Percentiles rank a stretch among this genome's conserved stretches.
These are phyloP conservation scores for Syngnathus typhle DNA, from an alignment of 2,113 vertebrate species.

Conservation along the genomic window DNA sequence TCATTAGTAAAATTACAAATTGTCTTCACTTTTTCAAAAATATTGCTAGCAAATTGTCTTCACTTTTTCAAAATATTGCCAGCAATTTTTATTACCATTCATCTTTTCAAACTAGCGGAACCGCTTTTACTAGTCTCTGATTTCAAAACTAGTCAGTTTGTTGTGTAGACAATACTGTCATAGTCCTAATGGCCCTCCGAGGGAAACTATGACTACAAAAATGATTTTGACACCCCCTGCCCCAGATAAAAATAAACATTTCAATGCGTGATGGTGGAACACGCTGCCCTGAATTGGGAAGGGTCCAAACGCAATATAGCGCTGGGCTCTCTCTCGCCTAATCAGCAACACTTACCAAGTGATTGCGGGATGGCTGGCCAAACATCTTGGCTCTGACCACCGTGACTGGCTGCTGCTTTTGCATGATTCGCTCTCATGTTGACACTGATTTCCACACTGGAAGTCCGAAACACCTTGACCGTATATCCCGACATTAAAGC, in stretches of 20 bases:
- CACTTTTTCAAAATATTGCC: too few relatives aligned
- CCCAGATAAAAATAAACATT: not conserved
- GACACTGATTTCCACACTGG: constrained; percentile 66
- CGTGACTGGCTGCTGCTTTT: constrained; percentile 70
- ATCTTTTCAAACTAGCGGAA: too few relatives aligned
- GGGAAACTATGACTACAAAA: too few relatives aligned
- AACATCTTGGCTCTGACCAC: constrained; percentile 65
- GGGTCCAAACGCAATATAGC: constrained; percentile 31
- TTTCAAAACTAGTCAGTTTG: too few relatives aligned
- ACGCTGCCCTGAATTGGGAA: constrained; percentile 16
- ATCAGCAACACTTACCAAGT: constrained; percentile 54
- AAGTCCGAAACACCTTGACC: constrained; percentile 74
- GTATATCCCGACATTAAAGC: constrained; percentile 20
- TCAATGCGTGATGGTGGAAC: constrained; percentile 23
- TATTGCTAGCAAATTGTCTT: too few relatives aligned
- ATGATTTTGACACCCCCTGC: too few relatives aligned
- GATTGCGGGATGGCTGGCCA: constrained; percentile 60
- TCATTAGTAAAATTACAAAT: too few relatives aligned
- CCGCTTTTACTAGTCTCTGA: too few relatives aligned
- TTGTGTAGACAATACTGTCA: too few relatives aligned
- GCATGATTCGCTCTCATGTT: constrained; percentile 77
- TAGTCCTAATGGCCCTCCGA: too few relatives aligned
- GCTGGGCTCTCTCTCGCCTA: constrained; percentile 40
- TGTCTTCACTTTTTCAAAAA: too few relatives aligned
- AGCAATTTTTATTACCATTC: too few relatives aligned